Conservation (phyloP, 1,140 invertebrate species). For the Arion vulgaris region DNA sequence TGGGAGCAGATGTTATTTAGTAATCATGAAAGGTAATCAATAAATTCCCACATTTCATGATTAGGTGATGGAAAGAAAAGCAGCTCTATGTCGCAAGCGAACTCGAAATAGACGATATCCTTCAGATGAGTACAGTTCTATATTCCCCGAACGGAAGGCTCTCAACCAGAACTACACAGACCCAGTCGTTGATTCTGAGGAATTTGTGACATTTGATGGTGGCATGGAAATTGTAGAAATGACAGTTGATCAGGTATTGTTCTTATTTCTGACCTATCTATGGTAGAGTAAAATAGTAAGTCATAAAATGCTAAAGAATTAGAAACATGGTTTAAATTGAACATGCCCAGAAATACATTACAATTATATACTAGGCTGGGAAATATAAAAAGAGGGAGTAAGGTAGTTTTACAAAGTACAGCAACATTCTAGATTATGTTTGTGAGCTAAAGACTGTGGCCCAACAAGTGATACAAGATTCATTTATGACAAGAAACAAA, state of each 20-base stretch:
- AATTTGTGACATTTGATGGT: slow-evolving; percentile 48
- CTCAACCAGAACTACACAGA: slow-evolving; percentile 54
- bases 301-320: no score
- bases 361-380: no score
- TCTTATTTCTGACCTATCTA: background rate
- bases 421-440: no score
- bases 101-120: slow-evolving; percentile 69
- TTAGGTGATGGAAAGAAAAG: slow-evolving; percentile 60
- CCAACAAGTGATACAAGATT: no score
- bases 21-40: background rate
- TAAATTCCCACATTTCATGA: background rate
- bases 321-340: no score
- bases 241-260: slow-evolving; percentile 39
- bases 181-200: slow-evolving; percentile 43
- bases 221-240: slow-evolving; percentile 36
- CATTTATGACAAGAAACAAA: no score
- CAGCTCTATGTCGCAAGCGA: slow-evolving; percentile 64
- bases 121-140: slow-evolving; percentile 72
- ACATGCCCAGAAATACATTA: no score
- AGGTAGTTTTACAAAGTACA: no score
- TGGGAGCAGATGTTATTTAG: background rate
- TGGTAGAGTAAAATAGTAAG: no score
- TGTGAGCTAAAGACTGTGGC: no score
- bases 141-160: slow-evolving; percentile 67
- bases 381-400: no score